Conservation (phyloP, 2,797 vertebrate genomes). For the Peromyscus attwateri region DNA sequence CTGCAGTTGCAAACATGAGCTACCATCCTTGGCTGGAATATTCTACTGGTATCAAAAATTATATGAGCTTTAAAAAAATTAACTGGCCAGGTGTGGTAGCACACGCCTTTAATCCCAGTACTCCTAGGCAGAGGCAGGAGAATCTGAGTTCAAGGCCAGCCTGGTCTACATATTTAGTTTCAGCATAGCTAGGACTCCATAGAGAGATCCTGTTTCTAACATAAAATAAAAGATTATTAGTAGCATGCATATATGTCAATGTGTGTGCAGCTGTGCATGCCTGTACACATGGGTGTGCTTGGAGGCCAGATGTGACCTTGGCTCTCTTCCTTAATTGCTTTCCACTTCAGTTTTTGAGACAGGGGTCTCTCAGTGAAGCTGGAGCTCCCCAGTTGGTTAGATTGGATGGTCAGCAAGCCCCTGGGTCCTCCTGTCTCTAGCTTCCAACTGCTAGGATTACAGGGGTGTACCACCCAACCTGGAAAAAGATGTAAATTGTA, state of each 20-base stretch:
- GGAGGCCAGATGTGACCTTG: background rate
- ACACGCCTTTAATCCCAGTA: background rate
- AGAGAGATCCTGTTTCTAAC: background rate
- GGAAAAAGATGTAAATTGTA: background rate
- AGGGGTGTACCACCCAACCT: background rate
- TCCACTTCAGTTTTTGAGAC: background rate
- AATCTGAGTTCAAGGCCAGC: background rate
- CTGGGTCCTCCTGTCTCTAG: background rate
- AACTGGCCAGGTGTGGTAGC: background rate
- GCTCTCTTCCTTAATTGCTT: background rate
- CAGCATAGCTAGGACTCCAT: background rate
- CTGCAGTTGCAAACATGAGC: background rate
- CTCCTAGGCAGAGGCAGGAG: background rate
- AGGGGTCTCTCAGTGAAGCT: background rate
- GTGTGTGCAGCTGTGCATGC: background rate
- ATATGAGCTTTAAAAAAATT: background rate
- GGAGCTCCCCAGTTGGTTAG: background rate
- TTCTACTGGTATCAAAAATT: constrained; percentile 52
- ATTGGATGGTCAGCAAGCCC: background rate
- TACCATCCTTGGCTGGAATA: background rate
- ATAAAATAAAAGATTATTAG: background rate
- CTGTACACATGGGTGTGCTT: background rate
- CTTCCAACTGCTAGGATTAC: background rate
- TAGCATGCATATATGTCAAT: background rate
- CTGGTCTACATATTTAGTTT: background rate